Conservation (phyloP, 2,113 vertebrate genomes). For the Pelecanoides urinatrix region DNA sequence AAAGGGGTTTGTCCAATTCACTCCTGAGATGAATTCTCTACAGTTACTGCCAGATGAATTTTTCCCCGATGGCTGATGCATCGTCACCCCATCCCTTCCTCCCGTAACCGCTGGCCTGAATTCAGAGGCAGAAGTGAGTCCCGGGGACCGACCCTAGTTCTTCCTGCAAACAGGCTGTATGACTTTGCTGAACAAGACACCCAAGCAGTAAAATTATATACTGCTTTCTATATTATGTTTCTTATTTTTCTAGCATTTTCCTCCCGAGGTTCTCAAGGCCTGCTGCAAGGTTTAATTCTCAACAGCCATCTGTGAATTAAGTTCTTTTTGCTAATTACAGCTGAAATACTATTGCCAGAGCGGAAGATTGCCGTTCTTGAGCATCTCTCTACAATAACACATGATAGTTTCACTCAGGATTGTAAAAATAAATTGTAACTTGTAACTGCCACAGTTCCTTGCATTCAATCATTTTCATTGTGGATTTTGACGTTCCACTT, state of each 20-base stretch:
- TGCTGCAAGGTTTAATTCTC: neutral
- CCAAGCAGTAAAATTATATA: neutral
- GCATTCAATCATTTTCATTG: neutral
- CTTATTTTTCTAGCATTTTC: neutral
- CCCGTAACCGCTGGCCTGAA: neutral
- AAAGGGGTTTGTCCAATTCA: neutral
- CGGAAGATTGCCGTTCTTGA: neutral
- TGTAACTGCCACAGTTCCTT: neutral
- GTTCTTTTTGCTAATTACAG: neutral
- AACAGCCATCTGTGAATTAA: neutral
- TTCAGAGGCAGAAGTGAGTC: neutral
- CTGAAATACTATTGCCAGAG: neutral
- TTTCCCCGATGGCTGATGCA: neutral
- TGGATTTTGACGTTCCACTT: neutral
- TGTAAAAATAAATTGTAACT: constrained; percentile 6
- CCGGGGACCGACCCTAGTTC: neutral
- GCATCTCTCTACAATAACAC: neutral
- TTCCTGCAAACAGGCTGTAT: neutral
- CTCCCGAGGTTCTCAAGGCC: neutral
- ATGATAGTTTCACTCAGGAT: neutral
- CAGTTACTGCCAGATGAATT: neutral
- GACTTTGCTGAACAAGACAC: neutral
- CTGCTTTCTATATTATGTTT: neutral
- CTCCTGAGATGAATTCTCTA: neutral
- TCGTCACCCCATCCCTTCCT: neutral